phyloP scores from a whole-genome alignment of 2,888 invertebrate species.

The Clivina fossor region DNA sequence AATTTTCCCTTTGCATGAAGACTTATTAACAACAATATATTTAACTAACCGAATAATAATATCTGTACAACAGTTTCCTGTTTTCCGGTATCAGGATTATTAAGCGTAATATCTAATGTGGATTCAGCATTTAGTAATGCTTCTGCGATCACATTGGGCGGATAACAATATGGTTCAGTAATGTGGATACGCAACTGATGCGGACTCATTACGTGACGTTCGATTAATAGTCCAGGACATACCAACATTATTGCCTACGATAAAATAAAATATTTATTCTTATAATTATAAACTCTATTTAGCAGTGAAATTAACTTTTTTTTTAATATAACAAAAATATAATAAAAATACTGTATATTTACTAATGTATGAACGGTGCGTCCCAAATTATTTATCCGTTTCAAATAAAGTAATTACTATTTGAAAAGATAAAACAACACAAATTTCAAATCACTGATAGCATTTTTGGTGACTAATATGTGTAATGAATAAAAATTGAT shows the following conservation, averaged over 20 bases:
- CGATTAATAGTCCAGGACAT: slow-evolving; percentile 67
- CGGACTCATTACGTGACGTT: slow-evolving; percentile 66
- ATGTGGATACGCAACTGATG: slow-evolving; percentile 57
- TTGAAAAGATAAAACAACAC: too few relatives aligned
- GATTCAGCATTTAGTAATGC: slow-evolving; percentile 53
- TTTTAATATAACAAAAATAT: too few relatives aligned
- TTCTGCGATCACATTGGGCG: slow-evolving; percentile 50
- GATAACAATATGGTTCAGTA: slow-evolving; percentile 50
- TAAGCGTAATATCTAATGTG: slow-evolving; percentile 52
- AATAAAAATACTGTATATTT: too few relatives aligned
- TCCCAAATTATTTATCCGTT: too few relatives aligned
- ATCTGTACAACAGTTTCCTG: slow-evolving; percentile 61
- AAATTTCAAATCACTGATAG: too few relatives aligned
- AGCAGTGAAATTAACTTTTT: too few relatives aligned
- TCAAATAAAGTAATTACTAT: too few relatives aligned
- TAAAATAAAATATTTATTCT: too few relatives aligned
- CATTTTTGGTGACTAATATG: too few relatives aligned
- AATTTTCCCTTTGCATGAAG: neutral
- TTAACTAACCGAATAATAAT: slow-evolving; percentile 58
- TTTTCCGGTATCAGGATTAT: slow-evolving; percentile 54
- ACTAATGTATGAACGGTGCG: too few relatives aligned
- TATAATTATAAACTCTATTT: too few relatives aligned
- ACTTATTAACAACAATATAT: neutral
- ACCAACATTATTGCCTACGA: slow-evolving; percentile 63
- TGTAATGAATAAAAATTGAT: too few relatives aligned